Base-by-base conservation (phyloP, 2,113 vertebrate species). In the Sinocyclocheilus maitianheensis region DNA sequence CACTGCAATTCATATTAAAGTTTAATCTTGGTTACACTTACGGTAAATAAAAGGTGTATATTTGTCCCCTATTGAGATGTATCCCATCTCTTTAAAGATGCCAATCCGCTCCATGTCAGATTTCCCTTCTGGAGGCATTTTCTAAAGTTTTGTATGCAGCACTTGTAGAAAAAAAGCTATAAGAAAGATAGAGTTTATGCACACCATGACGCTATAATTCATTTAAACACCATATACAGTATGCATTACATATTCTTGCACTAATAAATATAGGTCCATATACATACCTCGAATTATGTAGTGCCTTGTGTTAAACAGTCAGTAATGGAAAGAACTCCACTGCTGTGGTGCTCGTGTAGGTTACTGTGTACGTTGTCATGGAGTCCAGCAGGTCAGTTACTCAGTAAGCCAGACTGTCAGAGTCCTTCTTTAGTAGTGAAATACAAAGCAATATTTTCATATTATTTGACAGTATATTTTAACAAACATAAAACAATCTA, bases 31-130 rank as follows among this genome's bases (percentile, higher is more conserved):
- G 30, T 84, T 85, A 71, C 40, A 87, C 94, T 89, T 82, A 88
- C 89, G 81, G 86, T 84, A 87, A 88, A 62, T 46, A 37, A 81
- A 55, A 18, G 96, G 89, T 5, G 87, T 85, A 75, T 97, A 97
- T 90, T 93, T 97, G 87, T 97, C 97, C 77, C 96, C 96, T 75
- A 96, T 89, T 53, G 94, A 95, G 62, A 96, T 65, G 90, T 97
- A 98, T 46, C 94, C 91, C 96, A 97, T 96, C 88, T 98, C 97
- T 86, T 95, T 95, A 90, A 98, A 98, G 87, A 98, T 93, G 46
- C 97, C 97, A 80, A 96, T 87, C 84, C 96, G 95, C 55, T 97
- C 96, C 97, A 98, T 96, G 46, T 97, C 97, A 0, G 93, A 93
- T 92, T 97, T 98, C 30, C 92, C 92, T 51, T 95, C 94, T 0